Base-by-base conservation (phyloP, 2,797 vertebrate genomes). In the Gila robusta region DNA sequence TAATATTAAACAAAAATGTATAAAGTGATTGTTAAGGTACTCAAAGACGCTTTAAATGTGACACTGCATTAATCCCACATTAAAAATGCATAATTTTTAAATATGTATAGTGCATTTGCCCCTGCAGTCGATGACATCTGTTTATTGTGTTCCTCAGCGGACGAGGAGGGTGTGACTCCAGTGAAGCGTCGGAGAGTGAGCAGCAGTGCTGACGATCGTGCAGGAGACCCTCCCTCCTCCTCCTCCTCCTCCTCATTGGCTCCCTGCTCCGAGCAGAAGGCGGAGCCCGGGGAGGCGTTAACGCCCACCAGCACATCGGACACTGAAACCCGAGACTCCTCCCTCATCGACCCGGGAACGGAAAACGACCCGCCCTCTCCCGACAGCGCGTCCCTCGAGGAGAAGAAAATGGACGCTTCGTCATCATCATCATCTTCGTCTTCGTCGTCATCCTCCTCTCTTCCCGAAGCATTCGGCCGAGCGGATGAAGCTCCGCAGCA, bases 261-360 rank as follows among this genome's bases (percentile, higher is more conserved):
- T 73, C 95, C 96, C 17, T 89, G 95, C 59, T 88, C 93, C 0
- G 97, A 97, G 80, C 64, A 92, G 82, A 97, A 98, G 90, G 91
- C 95, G 2, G 98, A 99, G 81, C 94, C 95, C 26, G 96, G 94
- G 89, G 98, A 98, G 92, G 97, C 95, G 0, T 92, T 98, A 91
- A 99, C 98, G 21, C 98, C 98, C 16, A 94, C 96, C 54, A 98
- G 98, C 95, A 97, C 97, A 83, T 99, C 98, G 0, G 98, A 99
- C 94, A 99, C 98, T 0, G 98, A 99, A 93, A 99, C 98, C 0
- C 96, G 98, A 66, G 98, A 99, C 97, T 99, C 98, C 1, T 98
- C 98, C 0, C 96, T 99, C 88, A 99, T 99, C 26, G 98, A 99
- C 87, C 98, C 98, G 0, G 98, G 98, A 82, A 99, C 98, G 0